These are phyloP conservation scores for Micromys minutus DNA, from an alignment of 2,113 vertebrate species.

Conservation along the genomic window DNA sequence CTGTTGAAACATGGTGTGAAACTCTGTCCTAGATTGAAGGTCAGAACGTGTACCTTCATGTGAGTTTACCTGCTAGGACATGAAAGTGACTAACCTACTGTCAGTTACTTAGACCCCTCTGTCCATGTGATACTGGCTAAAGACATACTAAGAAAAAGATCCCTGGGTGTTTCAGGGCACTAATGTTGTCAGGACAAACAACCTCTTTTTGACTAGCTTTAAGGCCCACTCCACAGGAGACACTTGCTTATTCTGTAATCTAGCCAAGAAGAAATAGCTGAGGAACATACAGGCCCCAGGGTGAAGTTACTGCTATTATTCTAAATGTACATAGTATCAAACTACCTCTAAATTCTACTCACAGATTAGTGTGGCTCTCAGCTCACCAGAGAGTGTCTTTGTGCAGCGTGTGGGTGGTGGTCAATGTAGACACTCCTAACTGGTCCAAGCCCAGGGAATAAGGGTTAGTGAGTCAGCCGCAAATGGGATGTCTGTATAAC, in stretches of 20 bases:
- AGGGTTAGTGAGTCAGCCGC: too few species aligned
- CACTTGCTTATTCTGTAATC: background rate
- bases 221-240: background rate
- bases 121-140: background rate
- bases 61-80: background rate
- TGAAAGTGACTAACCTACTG: background rate
- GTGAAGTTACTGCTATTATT: background rate
- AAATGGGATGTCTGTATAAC: too few species aligned
- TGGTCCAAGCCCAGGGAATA: too few species aligned
- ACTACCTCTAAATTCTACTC: background rate
- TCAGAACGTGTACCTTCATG: background rate
- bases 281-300: background rate
- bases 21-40: background rate
- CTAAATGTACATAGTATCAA: too few species aligned
- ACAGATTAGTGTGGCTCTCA: background rate
- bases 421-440: background rate
- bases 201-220: background rate
- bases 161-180: background rate
- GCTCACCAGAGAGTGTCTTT: background rate
- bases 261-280: background rate
- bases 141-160: background rate
- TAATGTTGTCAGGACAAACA: background rate
- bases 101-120: background rate
- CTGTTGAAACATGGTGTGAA: background rate
- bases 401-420: background rate